Percentiles rank a stretch among this genome's conserved stretches.
Conservation (phyloP, 2,113 vertebrate genomes). For the Apteryx owenii region DNA sequence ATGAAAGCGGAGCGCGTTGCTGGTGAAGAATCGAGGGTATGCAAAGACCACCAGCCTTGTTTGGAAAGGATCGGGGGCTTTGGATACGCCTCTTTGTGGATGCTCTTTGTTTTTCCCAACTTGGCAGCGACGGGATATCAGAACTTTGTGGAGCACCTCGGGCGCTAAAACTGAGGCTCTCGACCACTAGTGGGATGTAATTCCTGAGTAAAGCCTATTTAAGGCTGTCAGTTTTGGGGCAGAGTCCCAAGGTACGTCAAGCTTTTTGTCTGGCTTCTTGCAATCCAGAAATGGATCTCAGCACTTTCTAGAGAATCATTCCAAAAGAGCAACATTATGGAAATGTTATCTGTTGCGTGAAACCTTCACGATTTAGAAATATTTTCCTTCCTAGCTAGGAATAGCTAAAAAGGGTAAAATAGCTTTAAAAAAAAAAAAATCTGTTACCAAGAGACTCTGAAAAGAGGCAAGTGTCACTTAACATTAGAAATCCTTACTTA, state of each 20-base stretch:
- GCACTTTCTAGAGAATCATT: not conserved
- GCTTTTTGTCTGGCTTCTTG: not conserved
- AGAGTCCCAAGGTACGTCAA: not conserved
- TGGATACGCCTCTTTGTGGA: not conserved
- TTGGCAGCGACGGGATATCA: not conserved
- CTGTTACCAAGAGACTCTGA: not conserved
- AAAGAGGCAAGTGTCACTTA: not conserved
- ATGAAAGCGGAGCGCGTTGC: accelerated
- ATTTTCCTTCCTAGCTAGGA: not conserved
- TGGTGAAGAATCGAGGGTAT: not conserved
- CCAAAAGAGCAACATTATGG: not conserved
- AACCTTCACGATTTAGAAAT: not conserved
- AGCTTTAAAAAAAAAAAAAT: not conserved
- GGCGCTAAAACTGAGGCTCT: not conserved
- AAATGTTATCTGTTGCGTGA: not conserved
- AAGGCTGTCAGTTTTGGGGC: not conserved
- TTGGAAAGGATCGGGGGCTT: not conserved
- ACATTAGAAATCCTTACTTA: not conserved
- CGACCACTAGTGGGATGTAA: not conserved
- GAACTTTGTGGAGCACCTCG: not conserved
- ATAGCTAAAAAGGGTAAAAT: not conserved
- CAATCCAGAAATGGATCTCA: not conserved
- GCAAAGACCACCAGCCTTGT: not conserved
- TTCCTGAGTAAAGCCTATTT: not conserved
- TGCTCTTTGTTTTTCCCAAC: not conserved